These are phyloP conservation scores for Muscina levida DNA, from an alignment of 2,888 invertebrate species.

Conservation along the genomic window DNA sequence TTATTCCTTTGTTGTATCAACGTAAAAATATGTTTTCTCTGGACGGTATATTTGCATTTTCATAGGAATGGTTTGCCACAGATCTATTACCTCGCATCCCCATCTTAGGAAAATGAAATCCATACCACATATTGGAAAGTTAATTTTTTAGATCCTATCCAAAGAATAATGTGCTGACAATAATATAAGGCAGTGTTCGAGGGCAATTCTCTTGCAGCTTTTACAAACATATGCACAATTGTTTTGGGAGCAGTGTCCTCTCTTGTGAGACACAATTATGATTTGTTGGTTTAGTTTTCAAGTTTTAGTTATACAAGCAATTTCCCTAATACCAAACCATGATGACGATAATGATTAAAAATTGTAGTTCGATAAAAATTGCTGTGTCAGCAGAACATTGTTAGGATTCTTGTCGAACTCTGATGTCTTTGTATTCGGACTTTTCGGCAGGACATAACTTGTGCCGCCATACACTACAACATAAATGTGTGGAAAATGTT, in stretches of 20 bases:
- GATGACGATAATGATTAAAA: slow-evolving; percentile 36
- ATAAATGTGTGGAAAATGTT: slow-evolving; percentile 14
- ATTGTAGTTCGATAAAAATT: slow-evolving; percentile 28
- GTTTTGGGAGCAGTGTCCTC: background rate
- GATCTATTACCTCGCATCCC: background rate
- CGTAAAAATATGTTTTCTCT: too few relatives aligned
- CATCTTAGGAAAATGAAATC: too few relatives aligned
- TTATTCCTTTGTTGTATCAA: too few relatives aligned
- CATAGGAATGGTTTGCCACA: too few relatives aligned
- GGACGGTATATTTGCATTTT: too few relatives aligned
- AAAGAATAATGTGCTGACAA: slow-evolving; percentile 15
- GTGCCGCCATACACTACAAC: background rate
- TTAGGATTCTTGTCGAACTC: slow-evolving; percentile 27
- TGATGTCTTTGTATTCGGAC: background rate
- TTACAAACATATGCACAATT: too few relatives aligned
- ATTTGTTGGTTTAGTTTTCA: slow-evolving; percentile 35
- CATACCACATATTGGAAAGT: background rate
- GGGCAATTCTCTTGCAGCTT: background rate
- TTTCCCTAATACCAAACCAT: slow-evolving; percentile 33
- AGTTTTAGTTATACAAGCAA: background rate
- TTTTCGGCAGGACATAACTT: slow-evolving; percentile 2
- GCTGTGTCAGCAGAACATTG: slow-evolving; percentile 37
- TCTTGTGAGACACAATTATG: slow-evolving; percentile 26
- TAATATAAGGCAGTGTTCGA: slow-evolving; percentile 1
- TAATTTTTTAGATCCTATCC: background rate